Percentiles rank a stretch among this genome's conserved stretches.
These are phyloP conservation scores for Tinamus guttatus DNA, from an alignment of 2,113 vertebrate genomes.

Conservation along the genomic window DNA sequence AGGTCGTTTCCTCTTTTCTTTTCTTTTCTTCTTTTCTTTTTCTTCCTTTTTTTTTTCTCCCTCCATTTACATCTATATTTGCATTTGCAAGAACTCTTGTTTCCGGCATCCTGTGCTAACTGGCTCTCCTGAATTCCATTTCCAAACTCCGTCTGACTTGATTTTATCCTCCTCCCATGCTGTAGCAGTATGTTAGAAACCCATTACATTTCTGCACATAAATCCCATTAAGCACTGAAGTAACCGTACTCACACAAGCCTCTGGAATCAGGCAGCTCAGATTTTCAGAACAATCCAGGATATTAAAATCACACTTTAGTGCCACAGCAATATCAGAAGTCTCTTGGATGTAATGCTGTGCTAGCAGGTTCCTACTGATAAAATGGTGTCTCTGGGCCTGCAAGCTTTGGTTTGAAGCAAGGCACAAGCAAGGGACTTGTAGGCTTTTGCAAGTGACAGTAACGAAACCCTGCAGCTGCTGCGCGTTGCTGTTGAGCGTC, in stretches of 20 bases:
- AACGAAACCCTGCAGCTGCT: constrained; percentile 65
- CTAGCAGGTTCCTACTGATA: constrained; percentile 5
- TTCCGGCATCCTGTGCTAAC: neutral
- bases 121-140: neutral
- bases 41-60: neutral
- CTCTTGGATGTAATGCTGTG: neutral
- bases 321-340: neutral
- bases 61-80: too few relatives aligned
- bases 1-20: neutral
- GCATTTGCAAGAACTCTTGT: neutral
- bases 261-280: constrained; percentile 16
- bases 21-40: neutral
- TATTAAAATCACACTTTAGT: constrained; percentile 61
- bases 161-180: fast-evolving
- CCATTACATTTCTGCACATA: neutral
- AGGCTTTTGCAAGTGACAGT: constrained; percentile 40
- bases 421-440: neutral
- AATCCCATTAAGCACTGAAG: neutral
- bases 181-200: neutral
- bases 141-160: neutral
- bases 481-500: neutral
- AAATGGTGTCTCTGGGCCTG: neutral
- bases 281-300: constrained; percentile 26
- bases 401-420: neutral
- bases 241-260: neutral